phyloP scores from a whole-genome alignment of 2,113 vertebrate genomes.

The chimpanzee (Pan troglodytes) region NHGRI_mPanTro3-v2.1_pri NC_072413.2:21407001-21407500 shows the following conservation, averaged over 20 bases:
- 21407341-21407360: not conserved
- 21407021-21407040: not conserved
- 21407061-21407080: slow-evolving; percentile 43
- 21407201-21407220: not conserved
- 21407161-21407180: slow-evolving; percentile 21
- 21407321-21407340: slow-evolving; percentile 23
- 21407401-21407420: not conserved
- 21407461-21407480: not conserved
- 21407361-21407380: not conserved
- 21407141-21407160: slow-evolving; percentile 33
- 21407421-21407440: not conserved
- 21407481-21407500: not conserved
- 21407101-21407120: slow-evolving; percentile 45
- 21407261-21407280: not conserved
- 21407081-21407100: slow-evolving; percentile 38
- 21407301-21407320: not conserved
- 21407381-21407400: not conserved
- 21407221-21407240: not conserved
- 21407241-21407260: not conserved
- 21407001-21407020: no score
- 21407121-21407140: slow-evolving; percentile 20
- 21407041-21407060: slow-evolving; percentile 62
- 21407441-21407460: not conserved
- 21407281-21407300: not conserved
- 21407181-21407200: not conserved